A percentile compares a stretch with the other conserved stretches of the same genome.
Conservation (phyloP, 1,140 invertebrate species). For the Macrotrachela quadricornifera region DNA sequence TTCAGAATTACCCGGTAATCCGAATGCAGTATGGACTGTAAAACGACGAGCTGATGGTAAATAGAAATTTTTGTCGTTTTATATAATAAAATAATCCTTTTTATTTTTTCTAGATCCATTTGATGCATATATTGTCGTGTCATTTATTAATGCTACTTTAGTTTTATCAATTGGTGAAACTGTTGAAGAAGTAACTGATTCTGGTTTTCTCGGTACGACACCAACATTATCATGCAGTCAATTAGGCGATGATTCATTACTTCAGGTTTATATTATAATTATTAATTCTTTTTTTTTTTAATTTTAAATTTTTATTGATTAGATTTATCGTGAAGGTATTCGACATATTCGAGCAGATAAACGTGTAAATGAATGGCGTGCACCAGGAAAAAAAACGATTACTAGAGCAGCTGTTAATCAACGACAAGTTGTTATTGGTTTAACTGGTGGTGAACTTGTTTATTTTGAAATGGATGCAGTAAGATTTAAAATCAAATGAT, state of each 20-base stretch:
- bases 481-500: conserved; percentile 13
- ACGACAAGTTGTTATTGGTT: conserved; percentile 86
- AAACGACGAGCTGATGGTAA: conserved; percentile 84
- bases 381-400: conserved; percentile 84
- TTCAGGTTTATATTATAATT: conserved; percentile 45
- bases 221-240: conserved; percentile 88
- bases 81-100: neutral
- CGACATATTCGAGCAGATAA: conserved; percentile 90
- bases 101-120: conserved; percentile 47
- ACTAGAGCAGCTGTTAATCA: conserved; percentile 95
- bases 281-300: conserved; percentile 2
- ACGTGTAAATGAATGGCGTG: conserved; percentile 96
- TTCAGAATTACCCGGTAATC: conserved; percentile 90
- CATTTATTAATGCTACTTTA: conserved; percentile 96
- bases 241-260: conserved; percentile 82
- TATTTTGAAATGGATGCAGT: conserved; percentile 99
- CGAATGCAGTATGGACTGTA: conserved; percentile 98
- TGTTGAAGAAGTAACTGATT: conserved; percentile 98
- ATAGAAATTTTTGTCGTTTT: conserved; percentile 34
- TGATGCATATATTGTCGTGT: conserved; percentile 99
- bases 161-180: conserved; percentile 98
- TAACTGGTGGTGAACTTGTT: conserved; percentile 87
- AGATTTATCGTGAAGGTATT: conserved; percentile 77
- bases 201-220: conserved; percentile 91
- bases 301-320: conserved; percentile 34